phyloP scores from a whole-genome alignment of 2,113 vertebrate genomes.

The Tauraco erythrolophus region DNA sequence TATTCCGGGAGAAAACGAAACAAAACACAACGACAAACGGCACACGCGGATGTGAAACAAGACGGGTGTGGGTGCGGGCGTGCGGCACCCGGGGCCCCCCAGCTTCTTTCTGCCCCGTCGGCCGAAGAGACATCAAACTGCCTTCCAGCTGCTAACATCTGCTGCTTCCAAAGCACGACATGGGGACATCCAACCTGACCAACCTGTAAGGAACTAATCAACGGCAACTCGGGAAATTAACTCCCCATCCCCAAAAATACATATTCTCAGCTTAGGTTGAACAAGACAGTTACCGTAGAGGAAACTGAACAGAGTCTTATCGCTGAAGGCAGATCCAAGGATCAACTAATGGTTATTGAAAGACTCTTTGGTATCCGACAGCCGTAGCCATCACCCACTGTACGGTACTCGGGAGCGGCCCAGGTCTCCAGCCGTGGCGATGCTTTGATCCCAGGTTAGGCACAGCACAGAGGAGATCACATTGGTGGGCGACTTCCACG shows the following conservation, averaged over 20 bases:
- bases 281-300: not conserved
- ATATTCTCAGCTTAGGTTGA: not conserved
- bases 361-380: not conserved
- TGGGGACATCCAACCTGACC: not conserved
- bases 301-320: not conserved
- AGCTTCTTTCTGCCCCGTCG: not conserved
- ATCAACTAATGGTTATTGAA: rapidly evolving
- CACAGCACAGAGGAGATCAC: not conserved
- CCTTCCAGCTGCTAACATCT: conserved; percentile 32
- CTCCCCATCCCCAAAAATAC: not conserved
- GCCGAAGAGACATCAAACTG: not conserved
- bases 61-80: rapidly evolving
- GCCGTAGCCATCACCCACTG: rapidly evolving
- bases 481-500: rapidly evolving
- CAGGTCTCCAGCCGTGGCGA: not conserved
- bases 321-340: not conserved
- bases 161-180: conserved; percentile 20
- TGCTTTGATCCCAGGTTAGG: not conserved
- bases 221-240: not conserved
- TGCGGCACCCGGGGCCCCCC: not conserved
- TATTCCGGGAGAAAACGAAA: not conserved
- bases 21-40: not conserved
- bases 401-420: rapidly evolving
- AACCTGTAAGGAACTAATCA: not conserved
- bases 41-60: not conserved